phyloP scores from a whole-genome alignment of 2,113 vertebrate species.

The Illadopsis cleaveri region DNA sequence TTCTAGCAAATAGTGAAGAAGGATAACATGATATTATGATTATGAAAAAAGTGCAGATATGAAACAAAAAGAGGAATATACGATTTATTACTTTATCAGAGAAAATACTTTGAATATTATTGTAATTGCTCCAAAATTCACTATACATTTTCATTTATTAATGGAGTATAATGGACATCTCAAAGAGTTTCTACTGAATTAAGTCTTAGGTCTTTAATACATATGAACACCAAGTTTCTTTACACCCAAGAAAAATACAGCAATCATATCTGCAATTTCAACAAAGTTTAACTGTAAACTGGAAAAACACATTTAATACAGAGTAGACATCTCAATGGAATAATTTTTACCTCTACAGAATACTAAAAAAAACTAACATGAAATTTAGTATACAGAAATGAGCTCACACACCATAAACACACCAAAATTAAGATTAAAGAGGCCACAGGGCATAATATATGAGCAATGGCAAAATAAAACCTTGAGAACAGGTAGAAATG shows the following conservation, averaged over 20 bases:
- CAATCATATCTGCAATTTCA: not conserved
- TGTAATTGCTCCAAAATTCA: not conserved
- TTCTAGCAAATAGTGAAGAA: not conserved
- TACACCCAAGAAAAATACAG: not conserved
- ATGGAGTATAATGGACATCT: not conserved
- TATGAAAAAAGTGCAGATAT: not conserved
- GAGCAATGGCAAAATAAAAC: not conserved
- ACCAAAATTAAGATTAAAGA: not conserved
- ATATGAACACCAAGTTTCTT: not conserved
- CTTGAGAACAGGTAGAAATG: slow-evolving; percentile 26
- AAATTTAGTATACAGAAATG: not conserved
- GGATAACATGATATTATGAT: not conserved
- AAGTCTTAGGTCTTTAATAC: not conserved
- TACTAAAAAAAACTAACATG: not conserved
- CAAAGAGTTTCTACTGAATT: not conserved
- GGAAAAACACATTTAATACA: not conserved
- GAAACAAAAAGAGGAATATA: not conserved
- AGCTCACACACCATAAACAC: not conserved
- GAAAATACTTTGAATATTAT: not conserved
- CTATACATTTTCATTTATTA: not conserved
- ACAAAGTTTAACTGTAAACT: not conserved
- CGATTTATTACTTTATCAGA: not conserved
- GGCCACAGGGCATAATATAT: not conserved
- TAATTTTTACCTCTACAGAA: not conserved
- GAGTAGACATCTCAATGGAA: not conserved